A percentile compares a stretch with the other conserved stretches of the same genome.
Conservation (phyloP, 2,113 vertebrate genomes). For the Bombycilla garrulus region DNA sequence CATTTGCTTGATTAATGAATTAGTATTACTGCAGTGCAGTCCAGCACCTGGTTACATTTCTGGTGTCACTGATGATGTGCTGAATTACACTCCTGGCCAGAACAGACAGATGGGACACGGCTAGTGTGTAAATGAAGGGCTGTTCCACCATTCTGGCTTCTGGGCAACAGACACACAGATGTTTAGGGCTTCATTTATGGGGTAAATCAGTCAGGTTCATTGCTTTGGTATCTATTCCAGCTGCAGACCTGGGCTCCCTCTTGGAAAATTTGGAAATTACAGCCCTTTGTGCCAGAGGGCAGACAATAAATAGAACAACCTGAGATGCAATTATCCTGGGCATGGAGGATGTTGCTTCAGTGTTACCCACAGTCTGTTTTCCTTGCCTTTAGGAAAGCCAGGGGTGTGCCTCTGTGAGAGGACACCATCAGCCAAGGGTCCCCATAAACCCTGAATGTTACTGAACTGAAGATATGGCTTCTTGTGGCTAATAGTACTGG, state of each 20-base stretch:
- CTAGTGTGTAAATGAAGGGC: not conserved
- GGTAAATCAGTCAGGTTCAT: not conserved
- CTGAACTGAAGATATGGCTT: not conserved
- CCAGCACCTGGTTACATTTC: not conserved
- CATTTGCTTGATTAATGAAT: not conserved
- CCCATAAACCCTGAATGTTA: not conserved
- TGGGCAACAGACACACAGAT: not conserved
- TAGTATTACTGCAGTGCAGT: rapidly evolving
- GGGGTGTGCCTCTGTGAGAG: not conserved
- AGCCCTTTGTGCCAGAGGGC: not conserved
- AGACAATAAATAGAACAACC: not conserved
- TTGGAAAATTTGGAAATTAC: not conserved
- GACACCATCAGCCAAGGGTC: not conserved
- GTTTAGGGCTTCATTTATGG: not conserved
- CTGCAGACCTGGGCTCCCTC: not conserved
- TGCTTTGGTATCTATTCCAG: not conserved
- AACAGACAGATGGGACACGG: not conserved
- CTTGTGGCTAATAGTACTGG: not conserved
- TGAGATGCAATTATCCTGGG: not conserved
- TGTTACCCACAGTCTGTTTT: not conserved
- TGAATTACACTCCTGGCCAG: not conserved
- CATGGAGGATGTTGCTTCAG: not conserved
- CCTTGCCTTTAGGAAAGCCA: not conserved
- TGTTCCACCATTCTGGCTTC: not conserved
- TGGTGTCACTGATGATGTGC: not conserved